phyloP scores from a whole-genome alignment of 1,140 invertebrate species.

The Drosophila persimilis region DNA sequence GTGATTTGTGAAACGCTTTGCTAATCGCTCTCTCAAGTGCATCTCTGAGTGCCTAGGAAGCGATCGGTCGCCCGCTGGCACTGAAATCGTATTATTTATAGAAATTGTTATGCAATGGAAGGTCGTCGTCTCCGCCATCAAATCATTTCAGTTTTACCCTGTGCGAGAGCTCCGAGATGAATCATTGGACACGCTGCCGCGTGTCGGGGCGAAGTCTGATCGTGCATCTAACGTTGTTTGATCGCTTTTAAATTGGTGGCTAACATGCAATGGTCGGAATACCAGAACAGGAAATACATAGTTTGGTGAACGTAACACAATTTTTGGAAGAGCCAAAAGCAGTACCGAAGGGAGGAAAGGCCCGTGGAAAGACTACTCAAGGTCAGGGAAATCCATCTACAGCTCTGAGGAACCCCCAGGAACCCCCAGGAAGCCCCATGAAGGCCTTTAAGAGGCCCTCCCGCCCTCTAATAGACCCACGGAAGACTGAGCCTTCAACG shows the following conservation, averaged over 20 bases:
- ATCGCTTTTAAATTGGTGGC: slow-evolving; percentile 3
- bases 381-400: too few species aligned
- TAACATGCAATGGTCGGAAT: not conserved
- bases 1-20: slow-evolving; percentile 24
- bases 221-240: slow-evolving; percentile 2
- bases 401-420: too few species aligned
- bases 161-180: not conserved
- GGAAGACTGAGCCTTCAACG: too few species aligned
- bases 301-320: not conserved
- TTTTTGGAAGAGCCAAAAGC: too few species aligned
- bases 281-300: not conserved
- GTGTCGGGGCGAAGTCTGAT: slow-evolving; percentile 15
- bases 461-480: too few species aligned
- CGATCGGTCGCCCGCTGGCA: slow-evolving; percentile 16
- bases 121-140: slow-evolving; percentile 18
- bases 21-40: slow-evolving; percentile 18
- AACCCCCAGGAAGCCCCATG: too few species aligned
- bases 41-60: slow-evolving; percentile 40
- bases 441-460: too few species aligned
- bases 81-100: slow-evolving; percentile 41
- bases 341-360: too few species aligned
- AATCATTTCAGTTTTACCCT: slow-evolving; percentile 7
- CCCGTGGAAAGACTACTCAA: too few species aligned
- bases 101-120: slow-evolving; percentile 31
- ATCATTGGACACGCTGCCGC: slow-evolving; percentile 10